Base-by-base conservation (phyloP, 1,140 invertebrate species). In the Campoletis sonorensis region DNA sequence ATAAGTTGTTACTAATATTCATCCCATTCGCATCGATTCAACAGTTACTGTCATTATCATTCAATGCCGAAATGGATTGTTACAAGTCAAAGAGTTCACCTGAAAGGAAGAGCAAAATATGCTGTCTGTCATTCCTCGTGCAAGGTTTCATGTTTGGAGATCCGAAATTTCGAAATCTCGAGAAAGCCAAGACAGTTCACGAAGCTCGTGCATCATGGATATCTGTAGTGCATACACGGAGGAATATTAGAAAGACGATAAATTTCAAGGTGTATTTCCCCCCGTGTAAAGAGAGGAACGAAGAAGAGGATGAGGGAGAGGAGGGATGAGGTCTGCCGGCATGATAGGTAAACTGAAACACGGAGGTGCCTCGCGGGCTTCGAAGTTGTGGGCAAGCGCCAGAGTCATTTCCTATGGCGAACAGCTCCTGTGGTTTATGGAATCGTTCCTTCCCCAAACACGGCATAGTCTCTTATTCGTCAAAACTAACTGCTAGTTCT, bases 391-490 rank as follows among this genome's bases (percentile, higher is more conserved):
- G 33, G 73, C 54, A 80, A 75, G 70, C 77, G 76, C 77, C 73
- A 54, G 67, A 82, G 77, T 82, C 68, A 82, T 82, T 82, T 82
- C 81, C 81, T 82, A 72, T 26, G 70, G 45, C 45, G 67, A 79
- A 30, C 1, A 26, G 61, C 23, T 64, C 21, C n/a, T 51, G 72
- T 23, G 37, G 40, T 33, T 21, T 7, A 1, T 10, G 8, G 23
- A 54, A 77, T 37, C n/a, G 27, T 77, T 27, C 11, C 51, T 54
- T 49, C 72, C 49, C 40, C 40, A 45, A 45, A 45, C 5, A 21
- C n/a, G 40, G 16, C 21, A 13, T 37, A 26, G 15, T 26, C 72
- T 75, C 72, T 54, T 64, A 70, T 70, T 70, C 73, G 61, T 71
- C 78, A 79, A 45, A 30, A 79, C 18, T 45, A 68, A 26, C 61